Conservation (phyloP, 2,888 invertebrate genomes). For the Pollenia amentaria region DNA sequence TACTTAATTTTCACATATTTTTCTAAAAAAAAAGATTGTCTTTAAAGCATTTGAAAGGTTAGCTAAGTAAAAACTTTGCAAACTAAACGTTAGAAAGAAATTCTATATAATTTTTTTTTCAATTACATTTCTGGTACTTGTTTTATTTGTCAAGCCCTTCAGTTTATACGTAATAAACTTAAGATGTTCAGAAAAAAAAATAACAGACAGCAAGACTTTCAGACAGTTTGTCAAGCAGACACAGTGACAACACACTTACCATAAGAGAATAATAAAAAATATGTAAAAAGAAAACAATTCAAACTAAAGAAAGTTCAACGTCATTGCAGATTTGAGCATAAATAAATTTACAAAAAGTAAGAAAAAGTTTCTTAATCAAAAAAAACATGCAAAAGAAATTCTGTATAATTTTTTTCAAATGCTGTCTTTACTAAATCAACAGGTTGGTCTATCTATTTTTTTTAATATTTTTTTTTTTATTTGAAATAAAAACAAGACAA, state of each 20-base stretch:
- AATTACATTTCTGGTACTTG: conserved; percentile 37
- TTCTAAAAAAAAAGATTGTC: background rate
- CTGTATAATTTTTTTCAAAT: conserved; percentile 34
- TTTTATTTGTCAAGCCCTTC: conserved; percentile 52
- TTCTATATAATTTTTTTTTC: background rate
- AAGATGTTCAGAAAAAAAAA: conserved; percentile 4
- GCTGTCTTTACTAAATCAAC: conserved; percentile 41
- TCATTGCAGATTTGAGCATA: conserved; percentile 54
- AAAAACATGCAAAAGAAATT: conserved; percentile 30
- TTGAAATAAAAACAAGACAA: conserved; percentile 3
- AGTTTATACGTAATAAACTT: conserved; percentile 34
- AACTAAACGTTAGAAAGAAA: background rate
- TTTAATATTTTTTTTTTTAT: background rate
- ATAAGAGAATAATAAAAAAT: conserved; percentile 1
- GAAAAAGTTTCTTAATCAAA: conserved; percentile 16
- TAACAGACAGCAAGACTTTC: conserved; percentile 31
- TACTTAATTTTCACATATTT: background rate
- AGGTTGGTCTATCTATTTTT: conserved; percentile 28
- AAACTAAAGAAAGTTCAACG: conserved; percentile 63
- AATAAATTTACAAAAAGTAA: background rate
- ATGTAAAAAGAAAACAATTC: conserved; percentile 5
- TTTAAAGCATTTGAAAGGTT: background rate
- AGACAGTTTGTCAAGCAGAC: conserved; percentile 51
- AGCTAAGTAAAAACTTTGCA: background rate
- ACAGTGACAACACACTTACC: conserved; percentile 26